Evolutionary conservation across 2,797 vertebrate species (phyloP), one percentile per base, ranked within the genome.

Genomic region (Hoplostethus mediterraneus): DNA sequence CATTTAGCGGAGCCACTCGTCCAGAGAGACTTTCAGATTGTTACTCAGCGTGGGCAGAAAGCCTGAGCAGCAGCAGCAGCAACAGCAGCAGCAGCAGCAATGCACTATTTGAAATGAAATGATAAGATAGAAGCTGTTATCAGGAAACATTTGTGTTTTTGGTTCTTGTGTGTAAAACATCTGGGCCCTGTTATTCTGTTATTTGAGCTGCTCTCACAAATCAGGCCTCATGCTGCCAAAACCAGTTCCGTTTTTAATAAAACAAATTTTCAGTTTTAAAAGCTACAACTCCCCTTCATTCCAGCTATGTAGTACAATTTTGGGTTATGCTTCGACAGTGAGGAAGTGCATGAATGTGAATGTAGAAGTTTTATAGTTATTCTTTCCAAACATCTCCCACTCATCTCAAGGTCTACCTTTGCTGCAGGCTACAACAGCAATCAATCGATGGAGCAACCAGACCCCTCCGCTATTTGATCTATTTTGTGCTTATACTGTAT

Each of bases 1-100:
- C 74, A 82, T 86, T 89, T 80, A 80, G 64, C 80, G 14, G 63
- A 83, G 67, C 57, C 79, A 75, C 42, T 90, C 82, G 81, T 67
- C 63, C 81, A 62, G 71, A 83, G 73, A 87, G 67, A 79, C 63
- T 68, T 71, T 77, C 38, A 36, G 70, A 87, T 81, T 73, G 62
- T 71, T 78, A 59, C 62, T 58, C 67, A 64, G 65, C 55, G 38
- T 67, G 62, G 44, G 58, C 25, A 42, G 63, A 63, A 74, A 64
- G 69, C 55, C 52, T 57, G 25, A 79, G 59, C 2, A 58, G 71
- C 49, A 66, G 57, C 25, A 10, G 71, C 12, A 1, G 51, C 2
- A 11, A 3, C 28, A 28, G 28, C 28, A 28, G 13, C 6, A 0
- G 31, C 1, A 7, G 30, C n/a, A 31, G 71, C 77, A 63, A 64